These are phyloP conservation scores for Epicampocera succincta DNA, from an alignment of 2,888 invertebrate genomes.

Conservation along the genomic window DNA sequence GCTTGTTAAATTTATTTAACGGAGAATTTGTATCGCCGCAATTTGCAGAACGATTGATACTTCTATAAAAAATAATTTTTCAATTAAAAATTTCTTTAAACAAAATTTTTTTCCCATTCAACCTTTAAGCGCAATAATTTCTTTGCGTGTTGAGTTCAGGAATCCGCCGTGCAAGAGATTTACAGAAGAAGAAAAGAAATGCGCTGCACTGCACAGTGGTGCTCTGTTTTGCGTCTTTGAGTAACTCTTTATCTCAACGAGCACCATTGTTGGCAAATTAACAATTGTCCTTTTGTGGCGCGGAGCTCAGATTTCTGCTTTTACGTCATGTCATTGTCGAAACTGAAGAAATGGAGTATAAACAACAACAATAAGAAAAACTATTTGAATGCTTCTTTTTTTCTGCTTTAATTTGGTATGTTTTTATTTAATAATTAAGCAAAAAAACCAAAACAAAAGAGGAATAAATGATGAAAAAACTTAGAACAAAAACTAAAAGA, in stretches of 20 bases:
- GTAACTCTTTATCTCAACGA: constrained; percentile 26
- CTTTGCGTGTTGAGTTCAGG: no score
- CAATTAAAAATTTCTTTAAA: no score
- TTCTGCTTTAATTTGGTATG: constrained; percentile 17
- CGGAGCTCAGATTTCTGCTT: constrained; percentile 19
- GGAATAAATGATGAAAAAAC: not conserved
- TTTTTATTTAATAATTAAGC: constrained; percentile 13
- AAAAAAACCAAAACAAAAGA: not conserved
- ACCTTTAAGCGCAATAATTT: no score
- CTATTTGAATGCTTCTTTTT: constrained; percentile 30
- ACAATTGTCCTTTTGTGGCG: constrained; percentile 65
- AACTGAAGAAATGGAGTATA: constrained; percentile 39
- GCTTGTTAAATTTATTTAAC: no score
- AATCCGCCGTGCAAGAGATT: no score
- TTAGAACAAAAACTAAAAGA: not conserved
- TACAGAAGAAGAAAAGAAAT: no score
- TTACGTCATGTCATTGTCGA: constrained; percentile 39
- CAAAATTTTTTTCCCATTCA: no score
- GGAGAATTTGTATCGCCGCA: no score
- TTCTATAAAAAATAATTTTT: no score
- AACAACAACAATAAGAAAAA: constrained; percentile 38
- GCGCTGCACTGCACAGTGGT: constrained; percentile 6
- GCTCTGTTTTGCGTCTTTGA: constrained; percentile 8
- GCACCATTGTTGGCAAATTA: constrained; percentile 59
- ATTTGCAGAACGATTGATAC: no score